phyloP scores from a whole-genome alignment of 2,113 vertebrate species.

The Phainopepla nitens region DNA sequence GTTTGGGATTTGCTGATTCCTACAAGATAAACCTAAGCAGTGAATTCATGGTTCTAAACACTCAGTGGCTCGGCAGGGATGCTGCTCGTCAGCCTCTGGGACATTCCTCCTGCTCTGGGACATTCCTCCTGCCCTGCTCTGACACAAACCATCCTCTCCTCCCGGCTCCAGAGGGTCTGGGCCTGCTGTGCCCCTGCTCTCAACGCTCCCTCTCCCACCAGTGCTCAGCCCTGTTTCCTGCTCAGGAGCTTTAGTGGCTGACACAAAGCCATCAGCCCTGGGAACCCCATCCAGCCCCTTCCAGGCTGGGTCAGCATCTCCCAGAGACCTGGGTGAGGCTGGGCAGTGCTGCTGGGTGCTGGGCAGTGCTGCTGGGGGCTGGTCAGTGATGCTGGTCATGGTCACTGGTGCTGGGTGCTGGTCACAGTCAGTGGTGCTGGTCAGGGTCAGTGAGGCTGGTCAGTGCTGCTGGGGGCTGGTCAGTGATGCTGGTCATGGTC shows the following conservation, averaged over 20 bases:
- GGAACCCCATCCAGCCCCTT: background rate
- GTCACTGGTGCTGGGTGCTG: no score
- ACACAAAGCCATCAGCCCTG: no score
- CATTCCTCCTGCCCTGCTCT: background rate
- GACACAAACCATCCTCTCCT: background rate
- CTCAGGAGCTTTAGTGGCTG: rapidly evolving
- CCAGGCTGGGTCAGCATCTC: background rate
- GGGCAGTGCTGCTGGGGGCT: no score
- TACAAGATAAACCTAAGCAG: background rate
- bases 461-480: no score
- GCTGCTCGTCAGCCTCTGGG: rapidly evolving
- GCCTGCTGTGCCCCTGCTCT: background rate
- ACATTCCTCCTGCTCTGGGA: no score
- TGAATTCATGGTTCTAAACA: background rate
- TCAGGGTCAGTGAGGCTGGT: no score
- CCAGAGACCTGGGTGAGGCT: rapidly evolving
- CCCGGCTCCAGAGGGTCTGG: rapidly evolving
- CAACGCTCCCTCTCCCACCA: rapidly evolving
- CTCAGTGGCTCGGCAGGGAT: background rate
- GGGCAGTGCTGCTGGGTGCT: no score
- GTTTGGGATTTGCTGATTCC: background rate
- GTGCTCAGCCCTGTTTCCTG: background rate
- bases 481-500: no score
- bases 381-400: no score
- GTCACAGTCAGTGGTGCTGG: no score